Percentiles rank a stretch among this genome's conserved stretches.
Evolutionary conservation across 1,140 invertebrate genomes (phyloP).

Genomic region (Drosophila azteca): DNA sequence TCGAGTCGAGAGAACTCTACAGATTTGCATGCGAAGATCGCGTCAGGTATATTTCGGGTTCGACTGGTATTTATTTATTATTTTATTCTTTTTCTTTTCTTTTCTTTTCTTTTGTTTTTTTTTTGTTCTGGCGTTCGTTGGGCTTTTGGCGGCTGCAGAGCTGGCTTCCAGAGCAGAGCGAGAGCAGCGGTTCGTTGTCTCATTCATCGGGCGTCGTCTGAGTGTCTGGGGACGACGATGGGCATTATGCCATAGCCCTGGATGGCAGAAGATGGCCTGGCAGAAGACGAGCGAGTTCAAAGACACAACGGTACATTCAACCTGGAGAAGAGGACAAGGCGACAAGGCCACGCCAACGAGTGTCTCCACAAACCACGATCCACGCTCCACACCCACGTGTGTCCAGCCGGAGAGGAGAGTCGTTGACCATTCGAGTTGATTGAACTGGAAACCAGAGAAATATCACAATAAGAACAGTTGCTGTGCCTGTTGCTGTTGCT

Average conservation of each 20-base stretch:
- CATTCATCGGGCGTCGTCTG: conserved; percentile 78
- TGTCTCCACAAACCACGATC: conserved; percentile 16
- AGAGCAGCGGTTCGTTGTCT: conserved; percentile 65
- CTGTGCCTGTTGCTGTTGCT: conserved; percentile 11
- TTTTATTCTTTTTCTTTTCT: conserved; percentile 30
- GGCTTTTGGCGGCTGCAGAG: conserved; percentile 32
- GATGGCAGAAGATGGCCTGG: too few relatives aligned
- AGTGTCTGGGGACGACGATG: conserved; percentile 67
- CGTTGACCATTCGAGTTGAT: conserved; percentile 61
- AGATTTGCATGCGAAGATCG: conserved; percentile 75
- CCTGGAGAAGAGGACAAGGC: conserved; percentile 50
- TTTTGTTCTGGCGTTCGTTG: background rate
- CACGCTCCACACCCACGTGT: conserved; percentile 68
- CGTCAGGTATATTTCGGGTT: conserved; percentile 78
- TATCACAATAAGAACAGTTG: conserved; percentile 35
- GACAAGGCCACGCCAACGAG: conserved; percentile 72
- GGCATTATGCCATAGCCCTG: conserved; percentile 71
- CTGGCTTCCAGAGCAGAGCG: conserved; percentile 29
- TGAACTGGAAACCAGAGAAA: conserved; percentile 55
- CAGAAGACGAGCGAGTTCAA: conserved; percentile 54
- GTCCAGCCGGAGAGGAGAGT: conserved; percentile 50
- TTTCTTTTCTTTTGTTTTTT: background rate
- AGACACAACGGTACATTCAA: conserved; percentile 81
- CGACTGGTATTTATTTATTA: conserved; percentile 51
- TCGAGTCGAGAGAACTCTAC: conserved; percentile 20